Evolutionary conservation across 1,140 invertebrate species (phyloP).

Genomic region (Ganaspis sp.): DNA sequence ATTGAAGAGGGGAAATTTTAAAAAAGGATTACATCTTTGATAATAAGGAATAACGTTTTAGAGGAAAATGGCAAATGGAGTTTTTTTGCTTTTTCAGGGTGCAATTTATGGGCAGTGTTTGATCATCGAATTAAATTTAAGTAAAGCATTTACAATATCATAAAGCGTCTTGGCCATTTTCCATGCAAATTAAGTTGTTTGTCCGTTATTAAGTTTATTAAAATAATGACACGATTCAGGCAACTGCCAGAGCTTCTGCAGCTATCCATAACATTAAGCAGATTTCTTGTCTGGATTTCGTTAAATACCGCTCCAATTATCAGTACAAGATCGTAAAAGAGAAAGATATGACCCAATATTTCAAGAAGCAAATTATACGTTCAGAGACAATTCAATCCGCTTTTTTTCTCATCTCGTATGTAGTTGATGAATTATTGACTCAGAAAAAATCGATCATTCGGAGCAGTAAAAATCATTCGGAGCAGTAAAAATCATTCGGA

Average conservation of each 20-base stretch:
- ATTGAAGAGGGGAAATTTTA: too few relatives aligned
- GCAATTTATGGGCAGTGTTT: neutral
- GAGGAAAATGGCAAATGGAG: too few relatives aligned
- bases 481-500: too few relatives aligned
- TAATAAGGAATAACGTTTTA: too few relatives aligned
- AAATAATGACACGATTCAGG: conserved; percentile 16
- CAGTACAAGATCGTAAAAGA: neutral
- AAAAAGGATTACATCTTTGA: too few relatives aligned
- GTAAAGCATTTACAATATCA: neutral
- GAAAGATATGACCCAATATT: neutral
- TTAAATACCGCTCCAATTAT: neutral
- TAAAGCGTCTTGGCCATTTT: neutral
- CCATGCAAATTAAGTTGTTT: conserved; percentile 26
- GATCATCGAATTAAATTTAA: neutral
- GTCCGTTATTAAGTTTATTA: conserved; percentile 22
- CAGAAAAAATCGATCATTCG: too few relatives aligned
- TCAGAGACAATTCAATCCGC: too few relatives aligned
- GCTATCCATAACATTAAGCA: neutral
- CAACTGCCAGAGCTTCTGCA: neutral
- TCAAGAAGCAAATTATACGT: too few relatives aligned
- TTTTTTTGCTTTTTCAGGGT: neutral
- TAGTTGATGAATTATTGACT: too few relatives aligned
- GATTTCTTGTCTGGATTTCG: neutral
- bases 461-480: too few relatives aligned
- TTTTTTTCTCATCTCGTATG: too few relatives aligned